A percentile compares a stretch with the other conserved stretches of the same genome.
Evolutionary conservation across 1,140 invertebrate genomes (phyloP).

Genomic region (Rhopalosiphum maidis): DNA sequence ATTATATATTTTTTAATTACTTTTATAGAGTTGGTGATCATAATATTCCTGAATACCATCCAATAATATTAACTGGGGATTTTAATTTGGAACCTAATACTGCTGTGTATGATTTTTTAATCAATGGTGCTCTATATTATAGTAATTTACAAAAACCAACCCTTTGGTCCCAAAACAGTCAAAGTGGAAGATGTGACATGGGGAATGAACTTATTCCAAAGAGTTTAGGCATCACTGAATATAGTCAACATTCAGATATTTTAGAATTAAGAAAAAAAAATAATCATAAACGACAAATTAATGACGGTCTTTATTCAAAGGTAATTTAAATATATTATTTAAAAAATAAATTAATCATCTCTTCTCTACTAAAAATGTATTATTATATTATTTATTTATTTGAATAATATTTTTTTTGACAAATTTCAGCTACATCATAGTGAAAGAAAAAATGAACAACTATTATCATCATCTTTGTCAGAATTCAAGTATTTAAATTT

Average conservation of each 20-base stretch:
- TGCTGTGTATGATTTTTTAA: conserved; percentile 76
- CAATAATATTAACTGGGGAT: conserved; percentile 87
- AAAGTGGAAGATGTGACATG: conserved; percentile 50
- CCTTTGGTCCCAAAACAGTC: conserved; percentile 61
- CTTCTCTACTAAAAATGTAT: neutral
- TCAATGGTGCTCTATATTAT: conserved; percentile 71
- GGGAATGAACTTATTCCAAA: conserved; percentile 65
- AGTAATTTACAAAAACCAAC: conserved; percentile 62
- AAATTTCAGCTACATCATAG: conserved; percentile 37
- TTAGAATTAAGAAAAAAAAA: conserved; percentile 61
- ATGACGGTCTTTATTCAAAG: conserved; percentile 47
- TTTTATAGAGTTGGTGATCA: conserved; percentile 55
- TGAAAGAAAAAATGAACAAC: conserved; percentile 46
- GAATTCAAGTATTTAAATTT: conserved; percentile 17
- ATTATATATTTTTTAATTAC: neutral
- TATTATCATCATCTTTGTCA: neutral
- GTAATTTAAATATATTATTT: conserved; percentile 8
- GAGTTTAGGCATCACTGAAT: conserved; percentile 69
- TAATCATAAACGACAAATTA: conserved; percentile 42
- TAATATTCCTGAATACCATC: conserved; percentile 68
- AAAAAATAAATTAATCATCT: neutral
- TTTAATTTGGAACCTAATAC: conserved; percentile 82
- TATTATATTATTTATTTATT: neutral
- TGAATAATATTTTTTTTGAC: neutral
- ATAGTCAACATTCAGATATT: conserved; percentile 71